Conservation (phyloP, 2,888 invertebrate genomes). For the Athetis lepigone region DNA sequence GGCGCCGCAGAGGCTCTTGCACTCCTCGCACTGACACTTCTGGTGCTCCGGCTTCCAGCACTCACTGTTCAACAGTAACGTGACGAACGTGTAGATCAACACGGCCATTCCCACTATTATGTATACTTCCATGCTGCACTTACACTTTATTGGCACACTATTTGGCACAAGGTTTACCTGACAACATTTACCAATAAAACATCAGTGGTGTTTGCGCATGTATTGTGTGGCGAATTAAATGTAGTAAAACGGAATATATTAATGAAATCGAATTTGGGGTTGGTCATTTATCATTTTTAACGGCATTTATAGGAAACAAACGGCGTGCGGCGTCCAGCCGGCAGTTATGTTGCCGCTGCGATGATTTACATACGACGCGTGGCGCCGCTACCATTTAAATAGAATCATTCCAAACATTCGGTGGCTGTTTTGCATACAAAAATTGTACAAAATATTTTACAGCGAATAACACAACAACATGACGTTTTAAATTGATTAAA, state of each 20-base stretch:
- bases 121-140: constrained; percentile 83
- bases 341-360: constrained; percentile 56
- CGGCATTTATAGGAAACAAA: constrained; percentile 68
- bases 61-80: constrained; percentile 77
- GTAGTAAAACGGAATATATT: constrained; percentile 51
- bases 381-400: constrained; percentile 65
- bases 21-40: constrained; percentile 85
- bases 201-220: constrained; percentile 65
- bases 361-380: constrained; percentile 77
- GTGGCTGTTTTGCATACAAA: constrained; percentile 75
- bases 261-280: constrained; percentile 63
- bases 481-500: constrained; percentile 54
- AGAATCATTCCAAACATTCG: constrained; percentile 76
- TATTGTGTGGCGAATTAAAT: constrained; percentile 29
- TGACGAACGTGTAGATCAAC: constrained; percentile 80
- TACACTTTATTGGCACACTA: constrained; percentile 64
- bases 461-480: constrained; percentile 51
- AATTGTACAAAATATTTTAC: constrained; percentile 59
- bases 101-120: constrained; percentile 84
- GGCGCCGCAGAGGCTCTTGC: constrained; percentile 74
- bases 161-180: constrained; percentile 65
- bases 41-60: constrained; percentile 79
- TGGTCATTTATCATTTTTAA: constrained; percentile 77
- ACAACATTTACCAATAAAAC: constrained; percentile 36
- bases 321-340: constrained; percentile 58